Percentiles rank a stretch among this genome's conserved stretches.
Conservation (phyloP, 2,888 invertebrate genomes). For the Eristalinus sepulchralis region DNA sequence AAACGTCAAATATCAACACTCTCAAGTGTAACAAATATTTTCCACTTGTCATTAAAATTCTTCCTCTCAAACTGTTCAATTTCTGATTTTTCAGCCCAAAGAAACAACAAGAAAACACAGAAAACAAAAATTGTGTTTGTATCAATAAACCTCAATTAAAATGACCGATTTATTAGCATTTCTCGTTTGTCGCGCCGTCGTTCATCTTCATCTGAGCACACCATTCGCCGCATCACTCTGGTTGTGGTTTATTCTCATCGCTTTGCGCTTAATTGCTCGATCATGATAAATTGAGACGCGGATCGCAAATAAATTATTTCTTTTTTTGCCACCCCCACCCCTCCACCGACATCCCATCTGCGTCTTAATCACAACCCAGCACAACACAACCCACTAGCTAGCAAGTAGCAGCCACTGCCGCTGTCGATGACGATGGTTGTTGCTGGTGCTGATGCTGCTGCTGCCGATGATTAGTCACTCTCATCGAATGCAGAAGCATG, state of each 20-base stretch:
- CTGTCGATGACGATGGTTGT: slow-evolving; percentile 30
- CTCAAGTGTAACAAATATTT: neutral
- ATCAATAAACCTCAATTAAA: slow-evolving; percentile 66
- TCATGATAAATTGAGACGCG: slow-evolving; percentile 71
- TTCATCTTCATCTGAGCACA: neutral
- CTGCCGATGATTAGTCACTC: slow-evolving; percentile 50
- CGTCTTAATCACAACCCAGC: neutral
- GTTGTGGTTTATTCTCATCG: slow-evolving; percentile 29
- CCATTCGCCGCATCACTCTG: neutral
- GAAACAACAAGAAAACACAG: neutral
- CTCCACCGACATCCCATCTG: neutral
- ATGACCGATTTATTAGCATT: slow-evolving; percentile 65
- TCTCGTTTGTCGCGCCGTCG: neutral
- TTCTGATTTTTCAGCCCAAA: neutral
- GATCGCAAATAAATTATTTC: slow-evolving; percentile 68
- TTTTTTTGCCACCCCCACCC: slow-evolving; percentile 17
- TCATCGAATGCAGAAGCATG: slow-evolving; percentile 31
- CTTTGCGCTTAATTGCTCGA: slow-evolving; percentile 68
- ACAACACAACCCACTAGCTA: neutral
- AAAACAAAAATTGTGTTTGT: slow-evolving; percentile 5
- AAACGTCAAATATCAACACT: neutral
- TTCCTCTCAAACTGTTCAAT: neutral
- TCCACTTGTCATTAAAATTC: neutral
- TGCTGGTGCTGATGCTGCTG: neutral
- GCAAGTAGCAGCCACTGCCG: neutral